phyloP scores from a whole-genome alignment of 2,797 vertebrate species.

The Novumbra hubbsi region DNA sequence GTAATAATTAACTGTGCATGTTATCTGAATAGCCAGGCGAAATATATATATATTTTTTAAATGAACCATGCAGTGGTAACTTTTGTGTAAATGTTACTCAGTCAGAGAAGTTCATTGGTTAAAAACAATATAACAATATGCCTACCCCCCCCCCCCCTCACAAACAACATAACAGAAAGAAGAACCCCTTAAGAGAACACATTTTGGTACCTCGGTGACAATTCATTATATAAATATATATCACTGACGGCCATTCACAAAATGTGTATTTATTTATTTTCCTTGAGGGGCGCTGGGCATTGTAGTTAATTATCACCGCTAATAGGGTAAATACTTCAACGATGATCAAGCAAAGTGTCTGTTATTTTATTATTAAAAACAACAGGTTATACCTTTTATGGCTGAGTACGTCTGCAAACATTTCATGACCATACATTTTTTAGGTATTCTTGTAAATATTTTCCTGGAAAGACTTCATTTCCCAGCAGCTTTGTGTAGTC shows the following conservation, averaged over 20 bases:
- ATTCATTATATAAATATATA: no score
- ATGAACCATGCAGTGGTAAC: not conserved
- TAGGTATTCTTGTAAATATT: not conserved
- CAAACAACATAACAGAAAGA: not conserved
- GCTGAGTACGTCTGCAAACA: not conserved
- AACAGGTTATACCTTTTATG: not conserved
- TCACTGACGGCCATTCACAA: constrained; percentile 4
- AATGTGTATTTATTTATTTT: constrained; percentile 2
- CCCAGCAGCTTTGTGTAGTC: constrained; percentile 65
- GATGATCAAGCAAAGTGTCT: not conserved
- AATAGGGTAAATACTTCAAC: not conserved
- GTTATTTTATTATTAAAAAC: not conserved
- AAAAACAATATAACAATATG: not conserved
- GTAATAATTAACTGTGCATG: not conserved
- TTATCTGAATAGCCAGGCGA: not conserved
- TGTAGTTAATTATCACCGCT: constrained; percentile 11
- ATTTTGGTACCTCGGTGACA: not conserved
- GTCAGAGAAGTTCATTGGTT: not conserved
- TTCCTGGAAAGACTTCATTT: constrained; percentile 45
- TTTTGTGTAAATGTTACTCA: not conserved
- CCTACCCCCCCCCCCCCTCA: no score
- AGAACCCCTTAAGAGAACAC: not conserved
- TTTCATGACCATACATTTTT: not conserved
- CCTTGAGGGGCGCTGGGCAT: not conserved
- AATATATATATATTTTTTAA: not conserved